These are phyloP conservation scores for Drosophila rufa DNA, from an alignment of 1,140 invertebrate species.

Conservation along the genomic window DNA sequence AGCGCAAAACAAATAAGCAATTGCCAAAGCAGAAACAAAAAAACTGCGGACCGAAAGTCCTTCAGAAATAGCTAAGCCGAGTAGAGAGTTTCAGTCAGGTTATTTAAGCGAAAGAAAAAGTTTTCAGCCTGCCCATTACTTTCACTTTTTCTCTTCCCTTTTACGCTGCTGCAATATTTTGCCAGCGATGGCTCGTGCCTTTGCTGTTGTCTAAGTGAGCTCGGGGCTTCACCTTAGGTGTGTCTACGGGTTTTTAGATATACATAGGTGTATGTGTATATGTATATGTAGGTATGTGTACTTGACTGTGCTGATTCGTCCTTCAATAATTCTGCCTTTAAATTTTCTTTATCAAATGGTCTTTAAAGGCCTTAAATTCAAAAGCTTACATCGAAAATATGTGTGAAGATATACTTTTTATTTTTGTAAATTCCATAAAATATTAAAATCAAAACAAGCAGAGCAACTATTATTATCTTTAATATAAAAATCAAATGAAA, in stretches of 20 bases:
- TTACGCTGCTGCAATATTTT: slow-evolving; percentile 39
- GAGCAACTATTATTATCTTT: too few relatives aligned
- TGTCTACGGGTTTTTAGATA: slow-evolving; percentile 28
- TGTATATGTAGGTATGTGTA: background rate
- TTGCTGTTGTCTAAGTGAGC: slow-evolving; percentile 44
- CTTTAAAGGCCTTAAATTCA: background rate
- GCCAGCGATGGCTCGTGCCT: slow-evolving; percentile 10
- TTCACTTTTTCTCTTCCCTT: slow-evolving; percentile 55
- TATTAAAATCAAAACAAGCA: too few relatives aligned
- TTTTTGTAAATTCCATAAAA: too few relatives aligned
- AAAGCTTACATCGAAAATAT: background rate
- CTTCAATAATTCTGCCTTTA: slow-evolving; percentile 49
- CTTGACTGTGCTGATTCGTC: slow-evolving; percentile 47
- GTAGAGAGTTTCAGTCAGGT: slow-evolving; percentile 67
- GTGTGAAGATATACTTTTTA: background rate
- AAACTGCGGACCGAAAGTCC: slow-evolving; percentile 63
- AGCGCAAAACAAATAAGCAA: slow-evolving; percentile 80
- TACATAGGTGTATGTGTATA: slow-evolving; percentile 1
- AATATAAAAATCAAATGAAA: too few relatives aligned
- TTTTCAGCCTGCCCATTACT: slow-evolving; percentile 65
- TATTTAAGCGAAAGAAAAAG: slow-evolving; percentile 66
- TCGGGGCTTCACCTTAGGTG: slow-evolving; percentile 41
- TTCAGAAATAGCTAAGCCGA: slow-evolving; percentile 62
- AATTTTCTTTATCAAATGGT: slow-evolving; percentile 23
- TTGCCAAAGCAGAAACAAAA: slow-evolving; percentile 44